Evolutionary conservation across 2,113 vertebrate species (phyloP), one percentile per base, ranked within the genome.

Genomic region (Lycaon pictus): DNA sequence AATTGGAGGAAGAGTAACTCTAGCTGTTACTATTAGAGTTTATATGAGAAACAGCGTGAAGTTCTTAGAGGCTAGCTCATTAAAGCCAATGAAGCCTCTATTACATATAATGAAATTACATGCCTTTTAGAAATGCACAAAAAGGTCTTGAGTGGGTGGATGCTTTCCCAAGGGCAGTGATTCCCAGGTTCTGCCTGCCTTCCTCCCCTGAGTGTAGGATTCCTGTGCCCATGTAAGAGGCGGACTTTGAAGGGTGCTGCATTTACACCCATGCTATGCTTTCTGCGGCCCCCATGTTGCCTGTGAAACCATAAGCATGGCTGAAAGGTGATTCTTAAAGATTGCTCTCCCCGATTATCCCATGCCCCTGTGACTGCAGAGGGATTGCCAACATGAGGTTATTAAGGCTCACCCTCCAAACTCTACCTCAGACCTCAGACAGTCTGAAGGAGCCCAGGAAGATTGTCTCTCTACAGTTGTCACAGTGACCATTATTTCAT

Each of bases 41-140:
- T 94, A 80, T 76, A 13, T 81, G 88, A 95, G 53, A 91, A 95
- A 71, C 43, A 93, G 20, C 43, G 55, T 81, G 82, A 65, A 56
- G 55, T 81, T 96, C 74, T 93, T 90, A 91, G 81, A 83, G 51
- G 53, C 23, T 90, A 88, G 53, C 91, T 97, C 53, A 81, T 83
- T 96, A 88, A 93, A n/a, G 60, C 60, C 1, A 35, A 5, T 48
- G 29, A 89, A 72, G 20, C 25, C 25, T 93, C 23, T 97, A 60
- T 80, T 90, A 83, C 43, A 89, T 94, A 62, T 35, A 71, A 86
- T 71, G 62, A 92, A 97, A 89, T 88, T 56, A 82, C 27, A 43
- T 13, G 62, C 60, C 72, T 77, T 95, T 86, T 79, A 93, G 67
- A 90, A 96, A 88, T 20, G 11, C 32, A 67, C 37, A 62, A 22